Conservation (phyloP, 2,888 invertebrate genomes). For the Hypomecis punctinalis region DNA sequence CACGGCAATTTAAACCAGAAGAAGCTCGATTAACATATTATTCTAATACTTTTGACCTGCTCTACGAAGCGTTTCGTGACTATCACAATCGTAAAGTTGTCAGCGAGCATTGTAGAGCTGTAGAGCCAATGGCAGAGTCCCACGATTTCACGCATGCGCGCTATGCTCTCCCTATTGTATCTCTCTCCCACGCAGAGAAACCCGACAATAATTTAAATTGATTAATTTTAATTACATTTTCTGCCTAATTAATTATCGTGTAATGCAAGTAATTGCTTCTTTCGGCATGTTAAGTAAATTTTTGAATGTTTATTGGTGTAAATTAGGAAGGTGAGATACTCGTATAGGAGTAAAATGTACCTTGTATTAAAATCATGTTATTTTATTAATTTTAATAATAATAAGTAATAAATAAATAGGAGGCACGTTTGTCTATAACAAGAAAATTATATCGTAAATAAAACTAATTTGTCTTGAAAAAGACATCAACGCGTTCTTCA, state of each 20-base stretch:
- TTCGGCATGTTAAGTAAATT: no score
- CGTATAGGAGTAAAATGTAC: no score
- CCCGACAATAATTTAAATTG: slow-evolving; percentile 56
- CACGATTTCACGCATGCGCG: slow-evolving; percentile 64
- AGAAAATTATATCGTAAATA: not conserved
- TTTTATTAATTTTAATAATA: no score
- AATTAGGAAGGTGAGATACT: no score
- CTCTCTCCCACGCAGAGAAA: slow-evolving; percentile 66
- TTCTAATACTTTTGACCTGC: not conserved
- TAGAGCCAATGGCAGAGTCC: slow-evolving; percentile 45
- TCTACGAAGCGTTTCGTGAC: slow-evolving; percentile 1
- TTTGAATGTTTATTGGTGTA: no score
- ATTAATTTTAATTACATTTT: slow-evolving; percentile 58
- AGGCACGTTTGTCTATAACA: not conserved
- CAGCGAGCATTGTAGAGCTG: slow-evolving; percentile 1
- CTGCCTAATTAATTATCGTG: slow-evolving; percentile 29
- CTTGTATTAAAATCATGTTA: no score
- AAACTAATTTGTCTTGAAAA: slow-evolving; percentile 6
- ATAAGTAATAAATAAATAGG: no score
- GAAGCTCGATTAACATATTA: no score
- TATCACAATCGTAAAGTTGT: not conserved
- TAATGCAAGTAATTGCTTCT: slow-evolving; percentile 10
- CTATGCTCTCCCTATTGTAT: slow-evolving; percentile 69
- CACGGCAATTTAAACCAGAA: no score
- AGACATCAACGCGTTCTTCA: slow-evolving; percentile 31